Base-by-base conservation (phyloP, 2,797 vertebrate species). In the Columba guinea region DNA sequence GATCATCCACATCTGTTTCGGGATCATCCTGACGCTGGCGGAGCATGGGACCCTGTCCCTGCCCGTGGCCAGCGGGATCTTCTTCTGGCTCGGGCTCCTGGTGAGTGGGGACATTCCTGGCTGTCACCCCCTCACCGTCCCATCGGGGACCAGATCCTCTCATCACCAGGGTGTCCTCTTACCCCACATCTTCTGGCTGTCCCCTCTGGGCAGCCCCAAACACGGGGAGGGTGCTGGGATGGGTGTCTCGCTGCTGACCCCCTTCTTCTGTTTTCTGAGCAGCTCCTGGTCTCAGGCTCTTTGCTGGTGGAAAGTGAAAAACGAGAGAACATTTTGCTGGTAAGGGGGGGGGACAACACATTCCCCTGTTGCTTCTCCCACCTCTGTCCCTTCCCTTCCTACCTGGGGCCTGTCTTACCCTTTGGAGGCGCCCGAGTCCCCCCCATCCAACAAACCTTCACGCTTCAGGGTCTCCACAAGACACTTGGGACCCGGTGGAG, bases 1-100 rank as follows among this genome's bases (percentile, higher is more conserved):
- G 16, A 70, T 93, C 12, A 4, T 80, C n/a, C 95, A 96, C 32
- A 5, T 96, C 75, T 75, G 91, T 55, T 92, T 95, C 0, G 97
- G 97, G 79, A 78, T 95, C 86, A 84, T 92, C 79, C 62, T 97
- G 88, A 96, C 91, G 0, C 2, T 0, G 4, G 58, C 78, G 0
- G 84, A 95, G 64, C 8, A 51, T 7, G 0, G 7, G 4, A n/a
- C 2, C 8, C 79, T 37, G 27, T 86, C 84, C 27, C 22, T 96
- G 22, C 92, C 96, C 0, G 92, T 97, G 79, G 89, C 85, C 75
- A 97, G 95, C 0, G 95, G 96, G 24, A 17, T 96, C 77, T 7
- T 96, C 89, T 96, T 97, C 92, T 97, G 97, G 96, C 92, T 94
- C 0, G 97, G 97, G 49, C 7, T 96, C 46, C 77, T 95, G 89